Conservation (phyloP, 2,113 vertebrate genomes). For the Glaucomys volans region DNA sequence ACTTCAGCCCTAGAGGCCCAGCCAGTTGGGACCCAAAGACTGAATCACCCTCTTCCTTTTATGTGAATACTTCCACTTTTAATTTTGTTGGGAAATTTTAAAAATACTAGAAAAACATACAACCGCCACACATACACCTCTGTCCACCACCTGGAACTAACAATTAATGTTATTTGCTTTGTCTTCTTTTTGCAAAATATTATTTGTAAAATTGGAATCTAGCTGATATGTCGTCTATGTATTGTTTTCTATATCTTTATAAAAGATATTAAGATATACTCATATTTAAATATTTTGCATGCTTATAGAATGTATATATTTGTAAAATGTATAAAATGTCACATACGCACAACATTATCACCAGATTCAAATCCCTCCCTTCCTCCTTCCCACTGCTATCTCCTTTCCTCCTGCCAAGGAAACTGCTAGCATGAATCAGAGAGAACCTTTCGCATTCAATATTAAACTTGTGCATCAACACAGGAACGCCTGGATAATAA, state of each 20-base stretch:
- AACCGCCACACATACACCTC: neutral
- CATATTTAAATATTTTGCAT: neutral
- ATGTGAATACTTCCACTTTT: neutral
- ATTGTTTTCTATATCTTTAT: neutral
- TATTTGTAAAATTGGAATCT: neutral
- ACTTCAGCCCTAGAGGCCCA: neutral
- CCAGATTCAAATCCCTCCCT: neutral
- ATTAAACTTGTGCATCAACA: neutral
- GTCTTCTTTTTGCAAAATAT: neutral
- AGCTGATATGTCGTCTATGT: neutral
- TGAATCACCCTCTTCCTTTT: neutral
- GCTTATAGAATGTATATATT: neutral
- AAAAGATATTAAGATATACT: neutral
- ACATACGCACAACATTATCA: neutral
- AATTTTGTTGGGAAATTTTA: neutral
- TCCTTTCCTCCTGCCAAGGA: neutral
- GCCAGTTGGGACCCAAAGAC: neutral
- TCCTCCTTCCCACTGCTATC: neutral
- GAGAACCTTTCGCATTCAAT: neutral
- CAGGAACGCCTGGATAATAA: neutral
- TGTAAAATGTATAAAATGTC: neutral
- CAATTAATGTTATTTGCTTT: neutral
- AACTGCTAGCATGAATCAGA: no score
- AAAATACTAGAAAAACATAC: neutral
- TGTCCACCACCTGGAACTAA: neutral